A percentile compares a stretch with the other conserved stretches of the same genome.
phyloP scores from a whole-genome alignment of 2,797 vertebrate genomes.

The Pangasius larnaudii region DNA sequence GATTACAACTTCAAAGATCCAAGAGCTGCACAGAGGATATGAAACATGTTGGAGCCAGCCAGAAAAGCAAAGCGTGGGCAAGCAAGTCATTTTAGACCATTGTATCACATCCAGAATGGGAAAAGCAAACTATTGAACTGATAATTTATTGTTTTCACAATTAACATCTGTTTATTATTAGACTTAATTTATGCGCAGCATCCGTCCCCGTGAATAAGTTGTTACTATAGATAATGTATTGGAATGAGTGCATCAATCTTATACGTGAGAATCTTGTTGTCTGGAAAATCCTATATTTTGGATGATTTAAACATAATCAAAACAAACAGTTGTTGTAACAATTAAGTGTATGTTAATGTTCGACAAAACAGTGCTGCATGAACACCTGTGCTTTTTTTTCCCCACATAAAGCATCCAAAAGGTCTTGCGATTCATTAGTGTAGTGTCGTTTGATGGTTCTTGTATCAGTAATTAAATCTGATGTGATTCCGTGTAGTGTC shows the following conservation, averaged over 20 bases:
- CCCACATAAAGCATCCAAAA: not conserved
- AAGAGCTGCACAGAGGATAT: not conserved
- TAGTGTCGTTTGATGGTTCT: not conserved
- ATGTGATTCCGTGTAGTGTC: not conserved
- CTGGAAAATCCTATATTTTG: not conserved
- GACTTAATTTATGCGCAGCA: not conserved
- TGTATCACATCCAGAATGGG: not conserved
- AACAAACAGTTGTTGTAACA: not conserved
- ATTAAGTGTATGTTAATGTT: not conserved
- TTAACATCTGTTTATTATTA: not conserved
- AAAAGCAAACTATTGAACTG: not conserved
- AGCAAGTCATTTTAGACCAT: not conserved
- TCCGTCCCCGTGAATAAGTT: not conserved
- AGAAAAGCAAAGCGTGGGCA: not conserved
- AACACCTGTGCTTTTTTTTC: not conserved
- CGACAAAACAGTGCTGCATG: not conserved
- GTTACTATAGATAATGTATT: not conserved
- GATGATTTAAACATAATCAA: not conserved
- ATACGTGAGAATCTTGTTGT: not conserved
- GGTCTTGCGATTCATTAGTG: conserved; percentile 1
- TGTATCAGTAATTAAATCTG: conserved; percentile 30
- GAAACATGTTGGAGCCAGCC: not conserved
- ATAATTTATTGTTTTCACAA: not conserved
- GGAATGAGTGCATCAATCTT: too few relatives aligned
- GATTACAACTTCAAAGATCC: not conserved